phyloP scores from a whole-genome alignment of 1,140 invertebrate species.

The Oreohelix idahoensis region DNA sequence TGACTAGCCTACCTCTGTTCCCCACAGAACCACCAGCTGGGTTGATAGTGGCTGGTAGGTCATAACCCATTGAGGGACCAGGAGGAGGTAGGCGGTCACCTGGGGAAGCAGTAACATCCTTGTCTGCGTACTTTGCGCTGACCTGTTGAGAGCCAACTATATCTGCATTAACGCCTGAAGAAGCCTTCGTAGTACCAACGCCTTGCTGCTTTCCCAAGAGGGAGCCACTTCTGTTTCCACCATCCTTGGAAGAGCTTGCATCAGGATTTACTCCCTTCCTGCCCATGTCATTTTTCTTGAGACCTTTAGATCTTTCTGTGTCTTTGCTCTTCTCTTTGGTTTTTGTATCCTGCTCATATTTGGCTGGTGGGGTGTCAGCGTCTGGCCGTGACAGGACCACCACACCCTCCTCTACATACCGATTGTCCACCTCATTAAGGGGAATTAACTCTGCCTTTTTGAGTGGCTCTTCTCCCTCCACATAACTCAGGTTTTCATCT shows the following conservation, averaged over 20 bases:
- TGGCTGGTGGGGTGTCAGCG: slow-evolving; percentile 55
- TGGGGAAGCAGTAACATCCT: slow-evolving; percentile 18
- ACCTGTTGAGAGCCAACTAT: neutral
- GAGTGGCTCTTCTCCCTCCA: slow-evolving; percentile 59
- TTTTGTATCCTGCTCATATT: slow-evolving; percentile 63
- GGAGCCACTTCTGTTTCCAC: slow-evolving; percentile 12
- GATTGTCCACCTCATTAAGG: slow-evolving; percentile 64
- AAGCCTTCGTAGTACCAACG: neutral
- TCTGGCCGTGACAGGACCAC: slow-evolving; percentile 48
- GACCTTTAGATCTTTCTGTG: slow-evolving; percentile 31
- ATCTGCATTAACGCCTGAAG: slow-evolving; percentile 20
- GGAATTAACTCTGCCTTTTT: slow-evolving; percentile 53
- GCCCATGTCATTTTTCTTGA: slow-evolving; percentile 19
- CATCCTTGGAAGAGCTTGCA: slow-evolving; percentile 21
- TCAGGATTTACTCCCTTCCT: slow-evolving; percentile 26
- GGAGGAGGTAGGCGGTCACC: slow-evolving; percentile 34
- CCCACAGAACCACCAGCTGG: neutral
- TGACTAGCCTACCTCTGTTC: neutral
- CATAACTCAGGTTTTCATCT: slow-evolving; percentile 69
- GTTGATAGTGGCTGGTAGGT: neutral
- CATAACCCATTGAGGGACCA: slow-evolving; percentile 32
- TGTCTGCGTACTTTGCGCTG: slow-evolving; percentile 15
- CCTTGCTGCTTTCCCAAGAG: slow-evolving; percentile 19
- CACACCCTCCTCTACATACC: slow-evolving; percentile 61
- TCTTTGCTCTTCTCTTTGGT: slow-evolving; percentile 41